phyloP scores from a whole-genome alignment of 64 coral and sea anemone genomes.

The Montipora sp. region DNA sequence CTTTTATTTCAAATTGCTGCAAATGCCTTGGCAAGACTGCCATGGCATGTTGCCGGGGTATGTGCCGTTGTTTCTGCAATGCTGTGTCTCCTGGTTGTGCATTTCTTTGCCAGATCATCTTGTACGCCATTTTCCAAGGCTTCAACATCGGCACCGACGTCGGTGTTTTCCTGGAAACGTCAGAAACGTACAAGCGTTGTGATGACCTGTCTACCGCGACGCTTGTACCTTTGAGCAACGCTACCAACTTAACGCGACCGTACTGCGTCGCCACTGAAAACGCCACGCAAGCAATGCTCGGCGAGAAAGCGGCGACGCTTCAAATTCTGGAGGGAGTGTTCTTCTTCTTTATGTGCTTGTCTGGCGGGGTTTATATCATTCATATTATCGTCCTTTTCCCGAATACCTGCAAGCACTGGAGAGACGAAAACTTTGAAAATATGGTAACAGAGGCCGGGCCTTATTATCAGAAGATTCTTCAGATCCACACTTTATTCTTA shows the following conservation, averaged over 20 bases:
- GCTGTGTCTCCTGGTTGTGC: constrained; percentile 78
- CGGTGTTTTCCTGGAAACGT: constrained; percentile 89
- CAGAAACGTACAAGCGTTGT: constrained; percentile 70
- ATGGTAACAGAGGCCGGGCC: constrained; percentile 75
- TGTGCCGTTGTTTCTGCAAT: constrained; percentile 85
- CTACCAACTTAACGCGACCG: constrained; percentile 70
- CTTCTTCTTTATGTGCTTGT: constrained; percentile 92
- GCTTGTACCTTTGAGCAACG: constrained; percentile 46
- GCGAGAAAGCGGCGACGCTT: constrained; percentile 64
- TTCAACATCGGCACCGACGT: constrained; percentile 97
- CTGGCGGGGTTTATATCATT: constrained; percentile 80
- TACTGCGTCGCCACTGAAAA: constrained; percentile 72
- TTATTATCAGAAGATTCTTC: constrained; percentile 91
- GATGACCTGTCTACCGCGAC: constrained; percentile 67
- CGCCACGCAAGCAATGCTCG: constrained; percentile 64
- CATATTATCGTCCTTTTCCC: constrained; percentile 86
- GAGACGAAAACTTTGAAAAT: constrained; percentile 87
- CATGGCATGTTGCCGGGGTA: constrained; percentile 80
- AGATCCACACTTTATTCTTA: constrained; percentile 84
- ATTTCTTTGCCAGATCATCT: constrained; percentile 85
- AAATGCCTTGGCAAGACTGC: constrained; percentile 82
- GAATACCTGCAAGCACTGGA: constrained; percentile 90
- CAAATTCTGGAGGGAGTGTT: constrained; percentile 76
- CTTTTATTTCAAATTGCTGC: constrained; percentile 32
- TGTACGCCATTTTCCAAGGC: constrained; percentile 88